Evolutionary conservation across 2,113 vertebrate species (phyloP).

Genomic region (Percopsis transmontana): DNA sequence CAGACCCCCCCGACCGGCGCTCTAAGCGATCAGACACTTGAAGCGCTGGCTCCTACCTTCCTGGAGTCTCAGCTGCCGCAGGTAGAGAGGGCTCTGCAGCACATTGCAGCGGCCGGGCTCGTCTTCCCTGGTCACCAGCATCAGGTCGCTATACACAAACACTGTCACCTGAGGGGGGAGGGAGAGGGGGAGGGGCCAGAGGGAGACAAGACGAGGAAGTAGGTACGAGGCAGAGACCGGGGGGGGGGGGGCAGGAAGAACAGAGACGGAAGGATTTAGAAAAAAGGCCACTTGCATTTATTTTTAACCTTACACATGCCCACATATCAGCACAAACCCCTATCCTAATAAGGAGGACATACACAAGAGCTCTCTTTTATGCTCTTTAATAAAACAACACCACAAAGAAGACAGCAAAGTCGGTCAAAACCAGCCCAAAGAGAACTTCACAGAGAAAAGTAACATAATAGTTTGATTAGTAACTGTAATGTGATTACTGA

Average conservation of each 20-base stretch:
- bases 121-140: slow-evolving; percentile 93
- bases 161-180: slow-evolving; percentile 83
- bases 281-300: no score
- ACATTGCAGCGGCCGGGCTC: slow-evolving; percentile 90
- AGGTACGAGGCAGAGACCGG: neutral
- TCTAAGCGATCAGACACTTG: neutral
- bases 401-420: neutral
- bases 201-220: neutral
- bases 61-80: slow-evolving; percentile 87
- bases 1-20: no score
- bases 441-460: no score
- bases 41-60: slow-evolving; percentile 80
- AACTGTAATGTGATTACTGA: no score
- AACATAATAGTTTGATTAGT: no score
- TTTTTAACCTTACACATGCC: no score
- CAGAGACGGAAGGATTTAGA: neutral
- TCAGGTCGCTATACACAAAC: slow-evolving; percentile 91
- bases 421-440: no score
- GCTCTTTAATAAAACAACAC: no score
- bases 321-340: no score
- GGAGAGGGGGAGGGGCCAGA: neutral
- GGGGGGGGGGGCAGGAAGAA: neutral
- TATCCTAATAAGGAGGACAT: no score
- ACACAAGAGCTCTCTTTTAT: no score
- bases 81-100: slow-evolving; percentile 91